A percentile compares a stretch with the other conserved stretches of the same genome.
These are phyloP conservation scores for Scyliorhinus canicula DNA, from an alignment of 2,797 vertebrate genomes.

Conservation along the genomic window DNA sequence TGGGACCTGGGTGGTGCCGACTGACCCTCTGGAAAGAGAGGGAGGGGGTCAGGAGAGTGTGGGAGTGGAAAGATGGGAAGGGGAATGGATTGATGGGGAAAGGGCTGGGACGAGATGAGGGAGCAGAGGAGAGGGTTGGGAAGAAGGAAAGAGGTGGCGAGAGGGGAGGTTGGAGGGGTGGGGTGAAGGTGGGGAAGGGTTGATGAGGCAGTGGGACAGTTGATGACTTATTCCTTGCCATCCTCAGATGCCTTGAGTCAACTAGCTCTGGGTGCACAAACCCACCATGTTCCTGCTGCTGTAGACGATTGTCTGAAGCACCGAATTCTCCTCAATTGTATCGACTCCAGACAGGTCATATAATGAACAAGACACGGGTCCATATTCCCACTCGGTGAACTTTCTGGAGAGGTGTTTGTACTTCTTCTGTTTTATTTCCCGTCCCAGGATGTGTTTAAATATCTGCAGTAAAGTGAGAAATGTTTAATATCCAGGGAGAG, in stretches of 20 bases:
- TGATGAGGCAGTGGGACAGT: too few relatives aligned
- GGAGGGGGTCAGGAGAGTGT: not conserved
- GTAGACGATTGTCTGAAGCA: not conserved
- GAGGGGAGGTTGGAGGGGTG: too few relatives aligned
- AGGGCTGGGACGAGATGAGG: not conserved
- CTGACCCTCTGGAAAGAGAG: too few relatives aligned
- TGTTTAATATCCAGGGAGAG: not conserved
- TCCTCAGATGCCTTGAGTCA: not conserved
- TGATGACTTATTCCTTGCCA: too few relatives aligned
- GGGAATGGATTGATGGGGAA: not conserved
- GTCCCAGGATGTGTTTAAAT: constrained; percentile 14
- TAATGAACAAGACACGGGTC: not conserved
- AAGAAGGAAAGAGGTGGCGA: too few relatives aligned
- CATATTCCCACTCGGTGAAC: constrained; percentile 4
- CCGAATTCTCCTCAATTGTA: not conserved
- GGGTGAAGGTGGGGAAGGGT: too few relatives aligned
- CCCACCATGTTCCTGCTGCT: constrained; percentile 1
- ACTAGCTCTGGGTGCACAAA: not conserved
- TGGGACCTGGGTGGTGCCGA: too few relatives aligned
- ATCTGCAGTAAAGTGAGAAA: not conserved
- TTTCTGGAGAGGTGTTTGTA: constrained; percentile 20
- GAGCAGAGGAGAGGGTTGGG: too few relatives aligned
- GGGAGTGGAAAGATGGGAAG: too few relatives aligned
- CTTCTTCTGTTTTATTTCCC: constrained; percentile 23
- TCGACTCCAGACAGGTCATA: constrained; percentile 11